Evolutionary conservation across 2,797 vertebrate species (phyloP), one percentile per base, ranked within the genome.

Genomic region (Phrynocephalus forsythii): DNA sequence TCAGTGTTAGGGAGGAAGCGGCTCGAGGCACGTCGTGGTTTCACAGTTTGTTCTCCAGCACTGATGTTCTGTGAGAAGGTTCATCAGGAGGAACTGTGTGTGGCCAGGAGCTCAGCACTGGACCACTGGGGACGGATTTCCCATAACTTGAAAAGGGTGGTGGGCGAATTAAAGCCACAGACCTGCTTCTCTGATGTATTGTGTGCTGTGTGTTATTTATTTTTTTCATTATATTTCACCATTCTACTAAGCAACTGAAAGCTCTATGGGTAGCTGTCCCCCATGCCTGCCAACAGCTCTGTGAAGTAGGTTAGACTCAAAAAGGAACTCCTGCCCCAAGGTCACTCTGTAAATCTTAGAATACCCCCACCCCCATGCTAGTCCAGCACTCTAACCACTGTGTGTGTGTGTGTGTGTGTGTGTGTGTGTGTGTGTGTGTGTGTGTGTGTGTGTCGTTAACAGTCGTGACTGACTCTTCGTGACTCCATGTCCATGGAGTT

Each of bases 1-100:
- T 77, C 6, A 78, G 90, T 84, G 66, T 48, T 33, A 38, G 50
- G 80, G 82, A 8, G 68, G 72, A 79, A 26, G 9, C 76, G 52
- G 44, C 16, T n/a, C 33, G 91, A 75, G 67, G 18, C 0, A 72
- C 15, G 50, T 56, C 5, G 72, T 78, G 67, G 50, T 84, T 0
- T 3, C 0, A 0, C 4, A 0, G 13, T 9, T 48, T 0, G 8
- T 56, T 86, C 1, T 80, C 52, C 1, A 56, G 79, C 3, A 15
- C 44, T 5, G 1, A 68, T 48, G 79, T 77, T 38, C 22, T 18
- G 10, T 9, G 6, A 72, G 78, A 82, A 22, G 66, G 71, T 1
- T 0, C 0, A 50, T 69, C 10, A 4, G 73, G 48, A 4, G 73
- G 48, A 60, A 26, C 38, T 1, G 5, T 0, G 18, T 7, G 30